A percentile compares a stretch with the other conserved stretches of the same genome.
phyloP scores from a whole-genome alignment of 1,140 invertebrate species.

The Nephotettix cincticeps region DNA sequence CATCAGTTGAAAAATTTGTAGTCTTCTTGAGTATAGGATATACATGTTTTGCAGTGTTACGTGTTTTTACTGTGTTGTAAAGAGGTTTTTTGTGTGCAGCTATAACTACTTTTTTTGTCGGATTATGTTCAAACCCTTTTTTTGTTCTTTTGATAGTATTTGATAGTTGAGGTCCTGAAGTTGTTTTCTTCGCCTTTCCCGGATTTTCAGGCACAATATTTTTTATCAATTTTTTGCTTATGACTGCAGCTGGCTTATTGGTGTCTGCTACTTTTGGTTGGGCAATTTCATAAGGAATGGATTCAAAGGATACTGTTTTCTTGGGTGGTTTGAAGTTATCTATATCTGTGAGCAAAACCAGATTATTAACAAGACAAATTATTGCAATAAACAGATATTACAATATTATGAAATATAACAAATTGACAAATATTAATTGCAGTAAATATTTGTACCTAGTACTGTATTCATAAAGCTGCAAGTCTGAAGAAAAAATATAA shows the following conservation, averaged over 20 bases:
- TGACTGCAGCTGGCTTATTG: no score
- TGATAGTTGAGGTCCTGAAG: background rate
- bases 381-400: no score
- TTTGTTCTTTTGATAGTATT: background rate
- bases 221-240: background rate
- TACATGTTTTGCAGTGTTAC: no score
- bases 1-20: background rate
- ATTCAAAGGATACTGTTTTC: constrained; percentile 5
- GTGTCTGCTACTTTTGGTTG: no score
- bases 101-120: background rate
- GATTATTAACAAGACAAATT: no score
- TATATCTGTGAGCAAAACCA: no score
- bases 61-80: no score
- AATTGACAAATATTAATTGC: no score
- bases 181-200: background rate
- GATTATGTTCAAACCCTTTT: background rate
- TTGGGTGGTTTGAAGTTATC: background rate
- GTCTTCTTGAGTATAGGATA: background rate
- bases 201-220: background rate
- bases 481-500: no score
- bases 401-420: no score
- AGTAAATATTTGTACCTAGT: no score
- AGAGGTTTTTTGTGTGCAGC: background rate
- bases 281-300: background rate
- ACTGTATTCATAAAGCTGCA: no score